Evolutionary conservation across 2,888 invertebrate species (phyloP).

Genomic region (Thera britannica): DNA sequence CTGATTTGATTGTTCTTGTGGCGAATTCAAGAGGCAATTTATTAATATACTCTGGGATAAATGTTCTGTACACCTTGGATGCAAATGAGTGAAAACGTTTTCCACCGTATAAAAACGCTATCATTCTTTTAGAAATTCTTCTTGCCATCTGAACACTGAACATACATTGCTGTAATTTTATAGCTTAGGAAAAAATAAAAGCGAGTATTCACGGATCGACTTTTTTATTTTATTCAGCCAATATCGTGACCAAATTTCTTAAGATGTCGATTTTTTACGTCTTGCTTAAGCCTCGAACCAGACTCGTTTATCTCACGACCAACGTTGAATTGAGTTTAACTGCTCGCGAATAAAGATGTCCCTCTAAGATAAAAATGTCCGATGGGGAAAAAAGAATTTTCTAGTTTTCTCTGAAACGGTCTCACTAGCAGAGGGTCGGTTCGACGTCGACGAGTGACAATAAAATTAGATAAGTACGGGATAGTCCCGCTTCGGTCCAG

Average conservation of each 20-base stretch:
- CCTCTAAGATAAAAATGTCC: conserved; percentile 74
- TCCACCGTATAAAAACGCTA: not conserved
- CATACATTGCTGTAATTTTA: conserved; percentile 16
- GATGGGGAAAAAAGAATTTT: conserved; percentile 68
- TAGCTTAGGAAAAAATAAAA: conserved; percentile 34
- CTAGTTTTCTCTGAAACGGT: conserved; percentile 63
- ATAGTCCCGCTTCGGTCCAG: conserved; percentile 68
- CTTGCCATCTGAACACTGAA: not conserved
- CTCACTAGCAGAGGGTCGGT: conserved; percentile 67
- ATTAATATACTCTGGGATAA: too few species aligned
- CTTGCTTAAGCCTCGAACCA: conserved; percentile 52
- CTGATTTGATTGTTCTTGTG: conserved; percentile 43
- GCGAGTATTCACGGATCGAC: conserved; percentile 30
- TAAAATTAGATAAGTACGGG: conserved; percentile 84
- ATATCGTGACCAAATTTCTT: conserved; percentile 48
- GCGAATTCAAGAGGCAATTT: not conserved
- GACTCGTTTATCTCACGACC: conserved; percentile 64
- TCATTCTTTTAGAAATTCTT: conserved; percentile 1
- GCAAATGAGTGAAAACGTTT: too few species aligned
- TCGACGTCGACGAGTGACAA: conserved; percentile 75
- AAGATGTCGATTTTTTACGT: conserved; percentile 56
- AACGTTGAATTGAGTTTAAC: conserved; percentile 78
- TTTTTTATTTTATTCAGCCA: conserved; percentile 36
- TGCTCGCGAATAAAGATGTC: conserved; percentile 78
- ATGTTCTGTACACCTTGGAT: too few species aligned